phyloP scores from a whole-genome alignment of 2,888 invertebrate genomes.

The Bembecia ichneumoniformis region DNA sequence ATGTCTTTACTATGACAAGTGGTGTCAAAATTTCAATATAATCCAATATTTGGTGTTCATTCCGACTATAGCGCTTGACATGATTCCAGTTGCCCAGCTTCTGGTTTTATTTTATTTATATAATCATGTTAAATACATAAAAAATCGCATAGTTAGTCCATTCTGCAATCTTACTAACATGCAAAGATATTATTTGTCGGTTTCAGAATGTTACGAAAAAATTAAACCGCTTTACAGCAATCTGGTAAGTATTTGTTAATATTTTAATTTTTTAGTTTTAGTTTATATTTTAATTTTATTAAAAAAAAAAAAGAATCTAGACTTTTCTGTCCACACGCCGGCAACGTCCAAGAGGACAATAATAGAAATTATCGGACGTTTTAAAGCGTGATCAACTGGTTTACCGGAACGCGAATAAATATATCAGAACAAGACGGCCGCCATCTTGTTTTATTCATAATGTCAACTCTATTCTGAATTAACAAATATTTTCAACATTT shows the following conservation, averaged over 20 bases:
- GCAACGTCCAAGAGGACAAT: too few species aligned
- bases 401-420: too few species aligned
- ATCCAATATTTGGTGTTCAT: neutral
- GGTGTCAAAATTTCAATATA: too few species aligned
- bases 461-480: too few species aligned
- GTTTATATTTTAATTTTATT: neutral
- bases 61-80: neutral
- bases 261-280: neutral
- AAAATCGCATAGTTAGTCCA: neutral
- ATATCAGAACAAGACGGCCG: too few species aligned
- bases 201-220: slow-evolving; percentile 4
- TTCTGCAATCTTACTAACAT: neutral
- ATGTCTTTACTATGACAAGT: too few species aligned
- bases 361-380: too few species aligned
- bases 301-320: too few species aligned
- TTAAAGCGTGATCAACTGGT: too few species aligned
- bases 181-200: slow-evolving; percentile 2
- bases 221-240: slow-evolving; percentile 7
- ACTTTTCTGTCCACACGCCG: too few species aligned
- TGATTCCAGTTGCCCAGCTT: neutral
- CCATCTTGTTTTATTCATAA: too few species aligned
- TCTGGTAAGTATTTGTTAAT: slow-evolving; percentile 5
- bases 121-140: neutral
- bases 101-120: neutral
- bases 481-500: too few species aligned